phyloP scores from a whole-genome alignment of 2,888 invertebrate genomes.

The Apotomis turbidana region DNA sequence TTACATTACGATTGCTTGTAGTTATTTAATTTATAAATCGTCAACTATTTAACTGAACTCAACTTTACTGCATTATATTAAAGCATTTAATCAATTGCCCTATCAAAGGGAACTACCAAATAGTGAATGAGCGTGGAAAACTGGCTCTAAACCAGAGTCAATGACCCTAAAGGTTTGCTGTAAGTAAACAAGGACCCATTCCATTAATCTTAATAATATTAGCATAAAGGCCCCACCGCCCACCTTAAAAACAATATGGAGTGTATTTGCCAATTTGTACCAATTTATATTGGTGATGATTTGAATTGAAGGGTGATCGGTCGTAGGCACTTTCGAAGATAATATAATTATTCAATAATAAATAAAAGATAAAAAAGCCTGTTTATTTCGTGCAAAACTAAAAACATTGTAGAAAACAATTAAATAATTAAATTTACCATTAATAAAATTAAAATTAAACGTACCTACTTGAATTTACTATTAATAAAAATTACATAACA shows the following conservation, averaged over 20 bases:
- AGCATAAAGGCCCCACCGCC: constrained; percentile 37
- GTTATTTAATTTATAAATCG: no score
- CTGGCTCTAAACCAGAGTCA: constrained; percentile 32
- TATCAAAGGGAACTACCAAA: constrained; percentile 2
- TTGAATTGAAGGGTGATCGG: constrained; percentile 9
- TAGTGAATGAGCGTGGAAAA: constrained; percentile 27
- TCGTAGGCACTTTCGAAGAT: background rate
- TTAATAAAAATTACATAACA: no score
- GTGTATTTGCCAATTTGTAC: constrained; percentile 7
- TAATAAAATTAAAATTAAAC: no score
- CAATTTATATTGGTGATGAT: background rate
- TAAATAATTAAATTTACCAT: no score
- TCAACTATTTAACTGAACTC: no score
- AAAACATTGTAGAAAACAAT: no score
- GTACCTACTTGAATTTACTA: no score
- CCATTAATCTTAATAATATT: constrained; percentile 33
- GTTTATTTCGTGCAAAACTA: no score
- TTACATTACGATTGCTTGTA: no score
- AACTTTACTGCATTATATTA: background rate
- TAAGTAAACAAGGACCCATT: constrained; percentile 31
- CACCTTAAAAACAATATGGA: constrained; percentile 16
- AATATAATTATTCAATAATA: no score
- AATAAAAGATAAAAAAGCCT: no score
- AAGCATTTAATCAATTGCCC: background rate
- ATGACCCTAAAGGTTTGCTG: constrained; percentile 31